Conservation (phyloP, 2,797 vertebrate species). For the Chanos chanos region DNA sequence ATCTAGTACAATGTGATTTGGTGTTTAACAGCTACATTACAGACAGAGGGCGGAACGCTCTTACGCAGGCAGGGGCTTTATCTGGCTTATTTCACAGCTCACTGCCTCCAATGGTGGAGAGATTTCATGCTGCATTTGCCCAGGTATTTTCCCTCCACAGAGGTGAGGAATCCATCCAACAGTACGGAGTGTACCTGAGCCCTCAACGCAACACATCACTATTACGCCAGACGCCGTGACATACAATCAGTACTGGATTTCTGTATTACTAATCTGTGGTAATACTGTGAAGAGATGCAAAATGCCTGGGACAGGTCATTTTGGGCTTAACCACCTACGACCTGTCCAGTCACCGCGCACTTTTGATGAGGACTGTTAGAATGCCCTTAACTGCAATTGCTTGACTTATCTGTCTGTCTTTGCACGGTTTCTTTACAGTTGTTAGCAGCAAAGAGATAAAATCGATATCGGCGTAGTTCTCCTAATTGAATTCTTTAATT, state of each 20-base stretch:
- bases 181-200: too few relatives aligned
- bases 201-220: too few relatives aligned
- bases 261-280: too few relatives aligned
- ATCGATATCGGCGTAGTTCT: background rate
- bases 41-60: constrained; percentile 31
- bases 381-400: background rate
- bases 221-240: too few relatives aligned
- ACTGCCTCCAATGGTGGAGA: constrained; percentile 10
- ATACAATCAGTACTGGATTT: too few relatives aligned
- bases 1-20: constrained; percentile 1
- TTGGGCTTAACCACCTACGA: too few relatives aligned
- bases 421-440: background rate
- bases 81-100: constrained; percentile 39
- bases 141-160: background rate
- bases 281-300: too few relatives aligned
- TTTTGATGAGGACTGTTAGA: background rate
- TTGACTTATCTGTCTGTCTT: background rate
- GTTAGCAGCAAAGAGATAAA: background rate
- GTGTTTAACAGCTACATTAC: constrained; percentile 14
- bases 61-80: constrained; percentile 24
- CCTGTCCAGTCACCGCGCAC: too few relatives aligned
- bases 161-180: background rate
- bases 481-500: constrained; percentile 2
- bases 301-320: too few relatives aligned
- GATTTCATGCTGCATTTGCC: constrained; percentile 25